Conservation (phyloP, 2,797 vertebrate species). For the Tokudaia tokunoshimensis region DNA sequence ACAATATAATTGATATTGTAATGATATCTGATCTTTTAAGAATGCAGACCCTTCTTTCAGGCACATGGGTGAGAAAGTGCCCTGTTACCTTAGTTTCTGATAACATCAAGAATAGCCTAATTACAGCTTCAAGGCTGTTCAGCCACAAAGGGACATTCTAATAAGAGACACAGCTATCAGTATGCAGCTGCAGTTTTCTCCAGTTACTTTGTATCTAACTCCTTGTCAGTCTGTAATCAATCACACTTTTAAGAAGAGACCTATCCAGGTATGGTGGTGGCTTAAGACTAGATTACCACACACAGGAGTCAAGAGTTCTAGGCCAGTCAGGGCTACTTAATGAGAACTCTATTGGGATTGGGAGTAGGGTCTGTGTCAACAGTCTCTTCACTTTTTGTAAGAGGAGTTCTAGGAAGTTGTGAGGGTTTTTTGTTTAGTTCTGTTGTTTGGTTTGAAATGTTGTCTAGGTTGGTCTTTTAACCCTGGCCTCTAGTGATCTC, state of each 20-base stretch:
- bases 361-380: background rate
- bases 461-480: background rate
- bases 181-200: background rate
- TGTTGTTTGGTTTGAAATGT: background rate
- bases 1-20: background rate
- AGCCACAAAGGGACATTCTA: background rate
- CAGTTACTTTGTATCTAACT: background rate
- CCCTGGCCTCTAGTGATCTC: background rate
- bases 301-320: background rate
- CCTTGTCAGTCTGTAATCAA: background rate
- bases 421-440: background rate
- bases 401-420: conserved; percentile 4
- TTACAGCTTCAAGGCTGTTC: background rate
- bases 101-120: background rate
- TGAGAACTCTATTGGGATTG: background rate
- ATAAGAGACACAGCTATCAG: background rate
- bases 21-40: background rate
- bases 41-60: background rate
- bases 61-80: background rate
- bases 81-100: background rate
- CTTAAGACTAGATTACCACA: background rate
- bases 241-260: conserved; percentile 32
- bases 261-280: background rate
- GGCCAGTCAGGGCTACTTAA: background rate
- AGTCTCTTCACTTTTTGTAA: background rate